Evolutionary conservation across 2,888 invertebrate genomes (phyloP), one percentile per base, ranked within the genome.

Genomic region (Polyommatus icarus): DNA sequence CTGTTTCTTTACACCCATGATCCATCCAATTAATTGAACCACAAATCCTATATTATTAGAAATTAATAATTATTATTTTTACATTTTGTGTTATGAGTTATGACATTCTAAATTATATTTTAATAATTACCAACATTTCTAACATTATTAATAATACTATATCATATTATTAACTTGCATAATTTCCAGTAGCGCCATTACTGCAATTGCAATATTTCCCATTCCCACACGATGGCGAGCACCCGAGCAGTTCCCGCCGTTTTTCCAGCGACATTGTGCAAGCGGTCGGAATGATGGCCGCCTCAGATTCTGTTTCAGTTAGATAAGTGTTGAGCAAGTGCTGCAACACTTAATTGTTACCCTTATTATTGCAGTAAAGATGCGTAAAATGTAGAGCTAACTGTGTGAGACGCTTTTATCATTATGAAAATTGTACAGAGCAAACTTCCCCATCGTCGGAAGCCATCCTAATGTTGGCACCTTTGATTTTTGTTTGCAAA

Each of bases 141-240:
- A 59, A 20, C 20, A 59, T 54, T 54, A 54, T 54, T 18, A 54
- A 54, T 1, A 59, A n/a, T 20, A n/a, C n/a, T n/a, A n/a, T 6
- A 59, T 8, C 20, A 59, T n/a, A n/a, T n/a, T 67, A 18, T n/a
- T 67, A 18, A 67, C 29, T 67, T 29, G 29, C 67, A 32, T 29
- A 18, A 67, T 67, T 67, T 67, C 20, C 18, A 67, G 29, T 61
- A 32, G 12, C 29, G 12, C 10, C 29, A 32, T 29, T 67, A 67
- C 12, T 67, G 79, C 79, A 78, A 79, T 79, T 79, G 81, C 82
- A 81, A 82, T 80, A 79, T 77, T 76, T 78, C 76, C 32, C 40
- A 73, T 82, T 82, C 82, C 81, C 81, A 82, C 78, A 72, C 80
- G 78, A 81, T 79, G 82, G 81, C 78, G 79, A 50, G 24, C 54